Base-by-base conservation (phyloP, 2,113 vertebrate species). In the Sula dactylatra region DNA sequence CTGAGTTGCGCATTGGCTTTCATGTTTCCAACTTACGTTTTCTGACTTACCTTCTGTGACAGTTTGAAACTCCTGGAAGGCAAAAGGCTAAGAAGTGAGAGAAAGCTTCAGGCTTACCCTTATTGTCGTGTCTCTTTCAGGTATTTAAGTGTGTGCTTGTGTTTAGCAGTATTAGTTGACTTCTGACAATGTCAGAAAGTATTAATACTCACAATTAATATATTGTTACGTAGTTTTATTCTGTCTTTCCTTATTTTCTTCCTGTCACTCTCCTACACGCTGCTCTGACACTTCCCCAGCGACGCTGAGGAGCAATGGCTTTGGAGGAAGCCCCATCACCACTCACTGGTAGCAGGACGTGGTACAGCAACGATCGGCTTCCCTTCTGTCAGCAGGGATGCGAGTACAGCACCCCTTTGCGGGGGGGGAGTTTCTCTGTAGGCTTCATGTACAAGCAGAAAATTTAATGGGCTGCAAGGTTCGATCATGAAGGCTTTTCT, bases 401-500 rank as follows among this genome's bases (percentile, higher is more conserved):
- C 73, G 59, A 27, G 90, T 65, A 90, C 94, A 70, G 52, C 97
- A 94, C 94, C 94, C 97, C 96, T 96, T 97, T 95, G 58, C 16
- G 65, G 90, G 94, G 96, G 95, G 94, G 90, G 82, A 86, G 82
- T 90, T 96, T 95, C 91, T 97, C 96, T 97, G 88, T 90, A 97
- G 98, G 97, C 98, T 98, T 98, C 97, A 96, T 98, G 98, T 92
- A 86, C 56, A 96, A 94, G 84, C 85, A 94, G 96, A 98, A 98
- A 98, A 97, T 97, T 79, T 97, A 98, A 97, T 96, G 95, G 96
- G 92, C 97, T 97, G 88, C 93, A 97, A 98, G 97, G 94, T 98
- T 98, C 27, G 3, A 86, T 97, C 45, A 38, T 74, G 88, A 89
- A 79, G 88, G 76, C 62, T 88, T 97, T 97, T 96, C 25, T 81